Evolutionary conservation across 1,140 invertebrate species (phyloP).

Genomic region (Bombus confusus): DNA sequence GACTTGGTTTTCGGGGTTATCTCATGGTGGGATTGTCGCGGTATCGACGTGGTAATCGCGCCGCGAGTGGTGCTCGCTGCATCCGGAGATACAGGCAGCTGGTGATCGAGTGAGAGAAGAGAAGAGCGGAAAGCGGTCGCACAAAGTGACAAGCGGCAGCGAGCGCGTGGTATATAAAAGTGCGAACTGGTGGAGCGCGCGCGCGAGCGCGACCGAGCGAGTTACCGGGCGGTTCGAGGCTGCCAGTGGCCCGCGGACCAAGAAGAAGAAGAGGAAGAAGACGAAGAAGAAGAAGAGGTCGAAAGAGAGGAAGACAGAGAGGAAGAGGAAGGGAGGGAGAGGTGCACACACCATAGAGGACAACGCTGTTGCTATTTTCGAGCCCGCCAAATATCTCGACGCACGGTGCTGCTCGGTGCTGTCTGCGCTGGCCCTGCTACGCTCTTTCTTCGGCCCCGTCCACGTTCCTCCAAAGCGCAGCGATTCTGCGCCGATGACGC

Average conservation of each 20-base stretch:
- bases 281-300: constrained; percentile 6
- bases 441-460: constrained; percentile 51
- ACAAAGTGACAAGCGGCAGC: constrained; percentile 34
- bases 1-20: constrained; percentile 45
- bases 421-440: constrained; percentile 33
- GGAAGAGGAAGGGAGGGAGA: neutral
- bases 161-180: constrained; percentile 45
- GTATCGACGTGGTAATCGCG: constrained; percentile 48
- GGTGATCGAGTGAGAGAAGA: constrained; percentile 51
- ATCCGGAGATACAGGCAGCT: constrained; percentile 57
- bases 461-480: constrained; percentile 37
- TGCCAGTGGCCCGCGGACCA: constrained; percentile 37
- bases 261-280: constrained; percentile 20
- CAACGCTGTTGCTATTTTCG: constrained; percentile 69
- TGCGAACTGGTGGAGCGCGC: constrained; percentile 34
- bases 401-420: constrained; percentile 23
- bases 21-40: constrained; percentile 40
- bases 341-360: constrained; percentile 47
- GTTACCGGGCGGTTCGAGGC: constrained; percentile 42
- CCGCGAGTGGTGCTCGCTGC: constrained; percentile 42
- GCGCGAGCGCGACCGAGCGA: constrained; percentile 12
- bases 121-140: constrained; percentile 35
- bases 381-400: constrained; percentile 68
- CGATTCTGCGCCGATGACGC: constrained; percentile 66
- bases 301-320: constrained; percentile 13